phyloP scores from a whole-genome alignment of 2,888 invertebrate species.

The Anagyrus pseudococci region DNA sequence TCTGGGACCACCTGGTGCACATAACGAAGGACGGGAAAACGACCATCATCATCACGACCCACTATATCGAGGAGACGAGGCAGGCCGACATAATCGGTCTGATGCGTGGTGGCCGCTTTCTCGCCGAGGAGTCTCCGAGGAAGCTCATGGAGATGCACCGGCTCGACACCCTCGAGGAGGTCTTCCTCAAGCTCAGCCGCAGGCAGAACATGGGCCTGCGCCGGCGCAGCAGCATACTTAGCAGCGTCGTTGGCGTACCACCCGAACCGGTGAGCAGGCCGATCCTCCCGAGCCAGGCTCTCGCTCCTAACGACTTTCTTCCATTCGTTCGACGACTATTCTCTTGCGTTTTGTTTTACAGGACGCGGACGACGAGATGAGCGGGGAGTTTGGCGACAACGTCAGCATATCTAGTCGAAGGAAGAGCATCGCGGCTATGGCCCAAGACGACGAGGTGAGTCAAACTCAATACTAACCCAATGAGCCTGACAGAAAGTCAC shows the following conservation, averaged over 20 bases:
- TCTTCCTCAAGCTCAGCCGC: constrained; percentile 81
- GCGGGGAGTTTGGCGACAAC: constrained; percentile 87
- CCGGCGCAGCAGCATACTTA: constrained; percentile 79
- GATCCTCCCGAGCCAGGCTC: neutral
- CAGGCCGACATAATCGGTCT: constrained; percentile 84
- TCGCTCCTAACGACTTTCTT: too few species aligned
- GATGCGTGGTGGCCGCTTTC: constrained; percentile 82
- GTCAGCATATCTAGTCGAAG: constrained; percentile 79
- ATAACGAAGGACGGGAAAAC: constrained; percentile 77
- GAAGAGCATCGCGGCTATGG: constrained; percentile 69
- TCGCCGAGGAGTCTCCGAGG: constrained; percentile 84
- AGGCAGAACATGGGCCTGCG: constrained; percentile 83
- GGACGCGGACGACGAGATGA: constrained; percentile 70
- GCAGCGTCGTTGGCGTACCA: constrained; percentile 68
- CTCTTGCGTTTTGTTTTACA: constrained; percentile 40
- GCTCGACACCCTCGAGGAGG: constrained; percentile 78
- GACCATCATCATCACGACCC: constrained; percentile 86
- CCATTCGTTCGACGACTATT: too few species aligned
- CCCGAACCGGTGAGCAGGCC: constrained; percentile 55
- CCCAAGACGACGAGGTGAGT: constrained; percentile 46
- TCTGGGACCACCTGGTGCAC: constrained; percentile 85
- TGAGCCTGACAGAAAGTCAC: too few species aligned
- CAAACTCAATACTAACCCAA: too few species aligned
- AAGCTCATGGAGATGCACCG: constrained; percentile 75
- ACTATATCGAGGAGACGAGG: constrained; percentile 86